These are phyloP conservation scores for Ivindomyrus marchei DNA, from an alignment of 2,113 vertebrate species.

Conservation along the genomic window DNA sequence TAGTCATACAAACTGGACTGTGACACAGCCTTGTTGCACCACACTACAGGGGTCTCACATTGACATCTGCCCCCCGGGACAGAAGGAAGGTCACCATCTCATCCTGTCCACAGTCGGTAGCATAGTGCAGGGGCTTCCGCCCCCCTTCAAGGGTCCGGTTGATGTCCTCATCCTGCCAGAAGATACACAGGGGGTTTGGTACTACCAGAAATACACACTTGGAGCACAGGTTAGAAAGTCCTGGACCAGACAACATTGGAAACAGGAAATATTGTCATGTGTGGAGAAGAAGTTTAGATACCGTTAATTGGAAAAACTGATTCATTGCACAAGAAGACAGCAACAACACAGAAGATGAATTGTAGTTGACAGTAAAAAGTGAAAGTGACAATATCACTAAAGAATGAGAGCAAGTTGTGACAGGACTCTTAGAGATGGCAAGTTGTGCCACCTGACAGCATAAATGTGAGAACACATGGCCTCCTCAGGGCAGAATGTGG, in stretches of 20 bases:
- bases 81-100: slow-evolving; percentile 83
- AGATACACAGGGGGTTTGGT: not conserved
- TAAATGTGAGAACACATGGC: not conserved
- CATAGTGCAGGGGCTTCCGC: slow-evolving; percentile 86
- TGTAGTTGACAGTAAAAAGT: not conserved
- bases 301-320: not conserved
- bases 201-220: not conserved
- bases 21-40: not conserved
- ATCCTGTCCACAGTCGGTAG: slow-evolving; percentile 82
- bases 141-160: slow-evolving; percentile 82
- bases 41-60: slow-evolving; percentile 60
- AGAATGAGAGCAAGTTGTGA: not conserved
- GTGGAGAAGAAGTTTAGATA: not conserved
- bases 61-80: slow-evolving; percentile 87
- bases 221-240: not conserved
- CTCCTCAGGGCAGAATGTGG: not conserved
- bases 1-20: not conserved
- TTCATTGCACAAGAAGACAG: not conserved
- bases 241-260: not conserved
- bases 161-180: slow-evolving; percentile 75
- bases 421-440: not conserved
- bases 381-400: not conserved
- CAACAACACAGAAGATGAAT: not conserved
- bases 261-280: not conserved
- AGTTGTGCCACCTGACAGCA: not conserved